Percentiles rank a stretch among this genome's conserved stretches.
Conservation (phyloP, 2,113 vertebrate species). For the Petrocephalus microphthalmus region DNA sequence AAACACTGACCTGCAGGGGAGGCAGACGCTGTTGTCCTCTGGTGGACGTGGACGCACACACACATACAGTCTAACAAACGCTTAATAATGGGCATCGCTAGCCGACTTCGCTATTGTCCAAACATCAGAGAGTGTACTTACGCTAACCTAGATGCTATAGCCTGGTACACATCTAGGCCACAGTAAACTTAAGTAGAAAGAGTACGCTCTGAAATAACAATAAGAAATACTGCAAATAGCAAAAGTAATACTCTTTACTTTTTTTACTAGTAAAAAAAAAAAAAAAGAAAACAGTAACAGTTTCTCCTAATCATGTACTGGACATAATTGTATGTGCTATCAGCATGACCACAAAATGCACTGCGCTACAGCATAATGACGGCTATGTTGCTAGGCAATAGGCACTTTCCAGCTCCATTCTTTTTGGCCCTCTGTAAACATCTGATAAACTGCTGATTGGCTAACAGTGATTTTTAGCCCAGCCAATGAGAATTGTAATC, state of each 20-base stretch:
- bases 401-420: background rate
- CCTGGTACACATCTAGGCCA: background rate
- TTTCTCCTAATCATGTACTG: background rate
- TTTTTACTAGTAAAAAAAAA: no score
- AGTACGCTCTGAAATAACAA: background rate
- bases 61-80: background rate
- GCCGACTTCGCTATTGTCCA: background rate
- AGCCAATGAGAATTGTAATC: background rate
- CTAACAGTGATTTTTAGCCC: no score
- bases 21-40: constrained; percentile 10
- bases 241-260: no score
- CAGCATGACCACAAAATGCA: background rate
- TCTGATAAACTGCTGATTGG: no score
- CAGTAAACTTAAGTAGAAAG: background rate
- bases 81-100: background rate
- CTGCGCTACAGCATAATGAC: background rate
- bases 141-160: background rate
- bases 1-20: constrained; percentile 82
- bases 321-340: background rate
- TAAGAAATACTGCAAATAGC: no score
- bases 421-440: background rate
- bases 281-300: background rate
- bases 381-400: background rate
- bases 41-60: background rate
- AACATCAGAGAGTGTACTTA: background rate